Evolutionary conservation across 2,888 invertebrate genomes (phyloP).

Genomic region (Andrena praecox): DNA sequence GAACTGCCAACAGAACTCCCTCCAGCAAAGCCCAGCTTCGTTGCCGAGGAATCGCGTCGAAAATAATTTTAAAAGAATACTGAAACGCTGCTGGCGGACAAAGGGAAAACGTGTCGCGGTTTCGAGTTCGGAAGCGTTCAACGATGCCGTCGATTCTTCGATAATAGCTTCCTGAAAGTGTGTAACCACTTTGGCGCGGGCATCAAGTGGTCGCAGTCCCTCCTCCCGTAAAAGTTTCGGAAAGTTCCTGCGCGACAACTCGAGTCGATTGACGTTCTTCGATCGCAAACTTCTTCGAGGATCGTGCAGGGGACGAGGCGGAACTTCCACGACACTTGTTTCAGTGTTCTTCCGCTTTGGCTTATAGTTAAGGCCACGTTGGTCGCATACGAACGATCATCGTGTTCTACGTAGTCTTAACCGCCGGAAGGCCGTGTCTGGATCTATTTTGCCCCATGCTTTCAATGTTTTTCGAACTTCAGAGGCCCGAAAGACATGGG

Average conservation of each 20-base stretch:
- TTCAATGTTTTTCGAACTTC: too few relatives aligned
- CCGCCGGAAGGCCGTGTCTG: not conserved
- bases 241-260: conserved; percentile 57
- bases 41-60: not conserved
- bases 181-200: conserved; percentile 72
- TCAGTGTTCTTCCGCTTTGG: conserved; percentile 1
- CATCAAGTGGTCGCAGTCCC: conserved; percentile 63
- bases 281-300: conserved; percentile 60
- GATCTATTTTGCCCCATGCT: too few relatives aligned
- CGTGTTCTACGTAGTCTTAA: not conserved
- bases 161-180: conserved; percentile 72
- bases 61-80: conserved; percentile 29
- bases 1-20: not conserved
- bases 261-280: conserved; percentile 64
- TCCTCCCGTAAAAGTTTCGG: conserved; percentile 50
- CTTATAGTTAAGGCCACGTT: conserved; percentile 25
- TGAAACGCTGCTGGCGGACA: not conserved
- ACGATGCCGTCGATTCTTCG: conserved; percentile 47
- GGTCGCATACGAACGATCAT: conserved; percentile 21
- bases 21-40: not conserved
- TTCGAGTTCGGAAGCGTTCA: conserved; percentile 35
- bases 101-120: conserved; percentile 48
- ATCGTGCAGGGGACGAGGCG: conserved; percentile 45
- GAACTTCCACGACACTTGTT: conserved; percentile 36
- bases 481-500: too few relatives aligned